Base-by-base conservation (phyloP, 1,140 invertebrate species). In the Pseudomyrmex concolor region DNA sequence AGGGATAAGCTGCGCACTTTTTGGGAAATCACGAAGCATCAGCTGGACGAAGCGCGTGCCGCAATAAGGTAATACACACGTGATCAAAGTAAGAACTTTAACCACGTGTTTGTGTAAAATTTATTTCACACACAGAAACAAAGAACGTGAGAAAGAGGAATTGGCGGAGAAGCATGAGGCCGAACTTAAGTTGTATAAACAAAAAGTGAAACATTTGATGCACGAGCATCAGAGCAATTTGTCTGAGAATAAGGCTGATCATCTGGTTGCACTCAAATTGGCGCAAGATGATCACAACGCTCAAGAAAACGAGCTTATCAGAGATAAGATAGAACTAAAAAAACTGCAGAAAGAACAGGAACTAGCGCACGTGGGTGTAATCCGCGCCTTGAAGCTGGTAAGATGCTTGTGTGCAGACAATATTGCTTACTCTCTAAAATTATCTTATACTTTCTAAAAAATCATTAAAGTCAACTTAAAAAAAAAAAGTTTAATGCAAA, bases 1-100 rank as follows among this genome's bases (percentile, higher is more conserved):
- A 95, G 98, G 87, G 98, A 99, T 92, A 99, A 99, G 94, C 96
- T 99, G 15, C 96, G 98, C 84, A 98, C 97, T 45, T 99, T 99
- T 94, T 99, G 98, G 98, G 98, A 99, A 93, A 97, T 98, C 63
- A 97, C 97, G 1, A 95, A 97, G 87, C 96, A 97, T 86, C 97
- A 98, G 91, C 92, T 98, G 8, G 96, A 98, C 83, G 97, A 98
- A 94, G 96, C 96, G 34, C 96, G 96, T 91, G 96, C 97, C 15
- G 92, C 95, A 76, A 90, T 96, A 88, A 96, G 96, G 94, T 97
- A 93, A 17, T 89, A 34, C 5, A 34, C 34, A 34, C 5, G 5
- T 9, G 15, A 34, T 34, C 8, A 25, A 0, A 89, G 88, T 89
- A 59, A 12, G 57, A 10, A 66, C 43, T 64, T 70, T 55, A 9